A percentile compares a stretch with the other conserved stretches of the same genome.
Evolutionary conservation across 1,140 invertebrate genomes (phyloP).

Genomic region (Apis cerana): DNA sequence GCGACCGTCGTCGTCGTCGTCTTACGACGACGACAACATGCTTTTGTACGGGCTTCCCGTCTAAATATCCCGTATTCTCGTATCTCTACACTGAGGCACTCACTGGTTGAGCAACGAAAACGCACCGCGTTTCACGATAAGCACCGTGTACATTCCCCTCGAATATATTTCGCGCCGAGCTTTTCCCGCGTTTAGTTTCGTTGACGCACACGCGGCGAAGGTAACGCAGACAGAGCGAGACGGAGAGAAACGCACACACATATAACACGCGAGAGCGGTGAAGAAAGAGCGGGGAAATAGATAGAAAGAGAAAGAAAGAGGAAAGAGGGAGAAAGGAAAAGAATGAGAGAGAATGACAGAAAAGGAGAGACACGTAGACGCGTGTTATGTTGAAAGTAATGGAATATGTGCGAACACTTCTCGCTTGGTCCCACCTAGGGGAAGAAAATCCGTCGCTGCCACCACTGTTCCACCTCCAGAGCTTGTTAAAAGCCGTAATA

Average conservation of each 20-base stretch:
- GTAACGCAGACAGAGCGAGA: constrained; percentile 31
- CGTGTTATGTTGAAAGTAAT: constrained; percentile 21
- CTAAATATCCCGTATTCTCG: constrained; percentile 19
- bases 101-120: constrained; percentile 41
- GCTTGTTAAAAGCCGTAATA: constrained; percentile 19
- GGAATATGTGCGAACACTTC: constrained; percentile 41
- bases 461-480: constrained; percentile 32
- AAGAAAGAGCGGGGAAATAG: not conserved
- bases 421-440: constrained; percentile 21
- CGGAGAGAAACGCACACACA: constrained; percentile 19
- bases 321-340: not conserved
- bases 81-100: constrained; percentile 49
- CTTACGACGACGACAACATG: constrained; percentile 22
- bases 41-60: constrained; percentile 14
- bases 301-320: not conserved
- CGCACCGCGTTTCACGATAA: constrained; percentile 41
- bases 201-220: constrained; percentile 44
- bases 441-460: constrained; percentile 39
- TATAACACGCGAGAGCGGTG: constrained; percentile 3
- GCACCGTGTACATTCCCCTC: constrained; percentile 42
- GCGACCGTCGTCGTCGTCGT: constrained; percentile 44
- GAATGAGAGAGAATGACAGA: constrained; percentile 1
- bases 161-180: constrained; percentile 33
- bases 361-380: constrained; percentile 30
- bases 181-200: constrained; percentile 60